Conservation (phyloP, 2,797 vertebrate species). For the Gymnopithys bicolor region DNA sequence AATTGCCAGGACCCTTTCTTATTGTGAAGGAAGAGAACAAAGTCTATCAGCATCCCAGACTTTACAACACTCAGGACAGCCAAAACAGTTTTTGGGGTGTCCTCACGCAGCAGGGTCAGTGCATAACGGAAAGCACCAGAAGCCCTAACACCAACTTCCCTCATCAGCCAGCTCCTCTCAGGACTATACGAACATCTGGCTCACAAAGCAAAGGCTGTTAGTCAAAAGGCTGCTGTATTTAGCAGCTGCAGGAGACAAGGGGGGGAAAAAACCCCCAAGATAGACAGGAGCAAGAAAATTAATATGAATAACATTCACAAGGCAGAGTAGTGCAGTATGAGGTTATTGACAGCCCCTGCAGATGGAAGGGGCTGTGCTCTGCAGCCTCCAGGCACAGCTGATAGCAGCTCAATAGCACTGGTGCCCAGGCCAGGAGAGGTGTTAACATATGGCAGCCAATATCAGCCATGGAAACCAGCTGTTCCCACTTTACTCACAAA, state of each 20-base stretch:
- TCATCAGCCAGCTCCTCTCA: neutral
- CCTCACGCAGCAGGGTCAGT: neutral
- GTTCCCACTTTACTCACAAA: neutral
- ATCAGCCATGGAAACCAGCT: neutral
- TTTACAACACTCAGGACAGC: neutral
- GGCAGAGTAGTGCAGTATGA: neutral
- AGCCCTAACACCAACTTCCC: neutral
- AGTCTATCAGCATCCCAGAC: neutral
- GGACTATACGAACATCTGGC: neutral
- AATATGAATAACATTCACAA: neutral
- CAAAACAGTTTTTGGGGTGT: neutral
- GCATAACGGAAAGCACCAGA: neutral
- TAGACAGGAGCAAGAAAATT: neutral
- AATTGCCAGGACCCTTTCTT: neutral
- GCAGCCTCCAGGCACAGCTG: neutral
- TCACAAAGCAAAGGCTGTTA: neutral
- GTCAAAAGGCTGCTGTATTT: neutral
- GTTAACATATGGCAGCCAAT: conserved; percentile 3
- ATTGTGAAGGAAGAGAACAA: neutral
- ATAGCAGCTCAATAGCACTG: neutral
- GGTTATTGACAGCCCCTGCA: neutral
- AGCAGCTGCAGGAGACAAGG: neutral
- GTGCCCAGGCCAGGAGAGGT: neutral
- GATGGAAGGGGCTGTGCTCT: neutral
- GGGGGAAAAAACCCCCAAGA: neutral